Percentiles rank a stretch among this genome's conserved stretches.
Conservation (phyloP, 2,113 vertebrate species). For the Gambusia affinis region DNA sequence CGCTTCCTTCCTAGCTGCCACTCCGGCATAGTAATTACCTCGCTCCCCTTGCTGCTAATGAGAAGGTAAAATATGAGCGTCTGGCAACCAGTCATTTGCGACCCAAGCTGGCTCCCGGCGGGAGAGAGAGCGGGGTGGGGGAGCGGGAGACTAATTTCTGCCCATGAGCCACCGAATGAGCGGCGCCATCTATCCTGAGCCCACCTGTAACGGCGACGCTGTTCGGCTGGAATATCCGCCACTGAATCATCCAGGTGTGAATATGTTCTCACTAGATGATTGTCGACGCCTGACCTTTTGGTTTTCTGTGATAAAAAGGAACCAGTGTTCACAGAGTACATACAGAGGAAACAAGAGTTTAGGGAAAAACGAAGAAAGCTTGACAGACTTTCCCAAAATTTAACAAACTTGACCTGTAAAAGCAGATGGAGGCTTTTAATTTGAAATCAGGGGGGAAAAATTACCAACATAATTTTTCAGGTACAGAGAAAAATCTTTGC, state of each 20-base stretch:
- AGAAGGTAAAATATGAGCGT: constrained; percentile 76
- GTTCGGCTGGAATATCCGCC: constrained; percentile 9
- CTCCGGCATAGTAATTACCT: constrained; percentile 75
- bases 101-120: constrained; percentile 49
- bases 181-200: constrained; percentile 45
- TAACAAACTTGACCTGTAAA: too few species aligned
- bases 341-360: neutral
- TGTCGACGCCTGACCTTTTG: constrained; percentile 14
- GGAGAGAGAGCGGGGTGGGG: constrained; percentile 23
- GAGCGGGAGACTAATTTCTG: constrained; percentile 49
- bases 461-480: too few species aligned
- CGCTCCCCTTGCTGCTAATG: constrained; percentile 77
- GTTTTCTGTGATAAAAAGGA: neutral
- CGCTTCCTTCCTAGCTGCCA: constrained; percentile 61
- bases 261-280: neutral
- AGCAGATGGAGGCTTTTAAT: too few species aligned
- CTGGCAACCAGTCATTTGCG: constrained; percentile 71
- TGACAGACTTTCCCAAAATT: neutral
- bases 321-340: neutral
- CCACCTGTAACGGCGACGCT: constrained; percentile 44
- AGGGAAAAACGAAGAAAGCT: neutral
- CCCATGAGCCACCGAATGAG: constrained; percentile 45
- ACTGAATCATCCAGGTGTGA: neutral
- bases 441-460: too few species aligned
- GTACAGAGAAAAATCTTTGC: too few species aligned